Evolutionary conservation across 1,140 invertebrate genomes (phyloP).

Genomic region (Leucophenga varia): DNA sequence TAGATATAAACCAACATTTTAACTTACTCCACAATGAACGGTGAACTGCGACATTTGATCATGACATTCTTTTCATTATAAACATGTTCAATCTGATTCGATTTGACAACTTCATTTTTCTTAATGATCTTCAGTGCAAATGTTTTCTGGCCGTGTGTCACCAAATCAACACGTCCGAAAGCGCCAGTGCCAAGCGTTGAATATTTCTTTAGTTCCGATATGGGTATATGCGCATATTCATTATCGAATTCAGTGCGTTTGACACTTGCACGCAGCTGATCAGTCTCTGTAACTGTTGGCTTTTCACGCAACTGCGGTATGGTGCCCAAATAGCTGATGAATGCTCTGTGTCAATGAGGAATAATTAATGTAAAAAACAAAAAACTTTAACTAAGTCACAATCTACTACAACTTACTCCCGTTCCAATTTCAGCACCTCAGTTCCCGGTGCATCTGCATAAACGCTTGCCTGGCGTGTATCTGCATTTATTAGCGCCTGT

Average conservation of each 20-base stretch:
- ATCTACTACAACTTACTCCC: conserved; percentile 64
- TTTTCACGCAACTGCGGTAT: conserved; percentile 45
- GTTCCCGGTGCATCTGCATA: conserved; percentile 83
- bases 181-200: conserved; percentile 90
- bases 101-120: conserved; percentile 89
- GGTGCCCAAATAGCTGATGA: conserved; percentile 60
- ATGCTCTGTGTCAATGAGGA: conserved; percentile 54
- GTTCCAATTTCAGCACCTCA: conserved; percentile 85
- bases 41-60: conserved; percentile 70
- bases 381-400: neutral
- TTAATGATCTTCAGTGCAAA: conserved; percentile 92
- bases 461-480: conserved; percentile 83
- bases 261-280: conserved; percentile 19
- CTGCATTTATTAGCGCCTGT: conserved; percentile 77
- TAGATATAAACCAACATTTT: no score
- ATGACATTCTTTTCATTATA: conserved; percentile 91
- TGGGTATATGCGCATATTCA: conserved; percentile 70
- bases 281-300: conserved; percentile 17
- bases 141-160: conserved; percentile 65
- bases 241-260: conserved; percentile 44
- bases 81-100: conserved; percentile 90
- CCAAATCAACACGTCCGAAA: conserved; percentile 89
- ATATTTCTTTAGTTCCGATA: conserved; percentile 79
- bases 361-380: no score
- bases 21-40: conserved; percentile 80